These are phyloP conservation scores for Syrmaticus mikado DNA, from an alignment of 2,113 vertebrate species.

Conservation along the genomic window DNA sequence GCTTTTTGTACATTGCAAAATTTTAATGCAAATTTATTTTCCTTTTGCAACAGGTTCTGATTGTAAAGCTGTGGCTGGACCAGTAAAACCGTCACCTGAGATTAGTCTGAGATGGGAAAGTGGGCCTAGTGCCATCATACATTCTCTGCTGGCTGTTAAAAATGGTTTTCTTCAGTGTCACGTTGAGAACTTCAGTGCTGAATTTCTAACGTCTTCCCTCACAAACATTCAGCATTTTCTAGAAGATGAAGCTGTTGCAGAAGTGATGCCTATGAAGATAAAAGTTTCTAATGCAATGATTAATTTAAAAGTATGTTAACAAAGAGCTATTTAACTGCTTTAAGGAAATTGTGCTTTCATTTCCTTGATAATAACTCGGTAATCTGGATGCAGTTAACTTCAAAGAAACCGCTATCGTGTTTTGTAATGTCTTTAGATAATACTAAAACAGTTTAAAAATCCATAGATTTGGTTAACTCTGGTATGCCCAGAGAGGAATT, in stretches of 20 bases:
- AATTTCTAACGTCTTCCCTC: conserved; percentile 91
- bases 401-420: conserved; percentile 7
- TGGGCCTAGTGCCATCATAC: conserved; percentile 86
- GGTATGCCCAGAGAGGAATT: not conserved
- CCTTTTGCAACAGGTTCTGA: conserved; percentile 78
- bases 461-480: conserved; percentile 10
- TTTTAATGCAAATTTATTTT: conserved; percentile 41
- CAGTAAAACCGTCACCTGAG: conserved; percentile 81
- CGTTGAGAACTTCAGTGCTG: conserved; percentile 88
- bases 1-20: not conserved
- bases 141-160: conserved; percentile 90
- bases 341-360: not conserved
- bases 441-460: conserved; percentile 26
- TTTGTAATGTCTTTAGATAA: conserved; percentile 37
- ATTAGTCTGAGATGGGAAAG: conserved; percentile 90
- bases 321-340: conserved; percentile 22
- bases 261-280: conserved; percentile 97
- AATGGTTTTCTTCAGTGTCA: conserved; percentile 95
- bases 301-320: conserved; percentile 88
- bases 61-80: conserved; percentile 64
- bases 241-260: conserved; percentile 89
- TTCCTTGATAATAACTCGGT: conserved; percentile 45
- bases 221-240: conserved; percentile 92
- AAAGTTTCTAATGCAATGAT: conserved; percentile 89
- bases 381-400: conserved; percentile 43